Evolutionary conservation across 2,888 invertebrate genomes (phyloP).

Genomic region (Dendrolimus houi): DNA sequence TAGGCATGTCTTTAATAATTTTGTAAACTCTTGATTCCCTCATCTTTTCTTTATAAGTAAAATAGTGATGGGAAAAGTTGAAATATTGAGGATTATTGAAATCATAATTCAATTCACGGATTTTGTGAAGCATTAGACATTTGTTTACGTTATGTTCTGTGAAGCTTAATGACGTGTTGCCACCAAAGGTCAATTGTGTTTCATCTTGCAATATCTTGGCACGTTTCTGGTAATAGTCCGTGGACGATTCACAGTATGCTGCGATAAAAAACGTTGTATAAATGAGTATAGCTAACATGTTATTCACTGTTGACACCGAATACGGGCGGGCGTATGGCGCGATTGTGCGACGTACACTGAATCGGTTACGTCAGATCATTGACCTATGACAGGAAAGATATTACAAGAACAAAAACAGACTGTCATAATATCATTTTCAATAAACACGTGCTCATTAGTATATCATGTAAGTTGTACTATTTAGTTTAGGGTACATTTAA

Average conservation of each 20-base stretch:
- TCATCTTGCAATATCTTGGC: constrained; percentile 65
- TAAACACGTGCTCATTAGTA: no score
- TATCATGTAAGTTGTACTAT: no score
- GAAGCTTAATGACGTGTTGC: constrained; percentile 54
- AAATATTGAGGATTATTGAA: constrained; percentile 74
- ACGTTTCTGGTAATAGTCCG: constrained; percentile 42
- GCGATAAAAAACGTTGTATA: neutral
- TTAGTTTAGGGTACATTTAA: no score
- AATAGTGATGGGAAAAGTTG: constrained; percentile 80
- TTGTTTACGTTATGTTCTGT: constrained; percentile 73
- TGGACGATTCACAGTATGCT: constrained; percentile 23
- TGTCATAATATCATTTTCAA: no score
- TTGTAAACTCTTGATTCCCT: constrained; percentile 79
- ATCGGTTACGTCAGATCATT: neutral
- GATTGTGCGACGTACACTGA: neutral
- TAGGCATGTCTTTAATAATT: constrained; percentile 82
- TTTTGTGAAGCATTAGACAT: constrained; percentile 76
- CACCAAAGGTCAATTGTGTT: constrained; percentile 64
- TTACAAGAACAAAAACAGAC: no score
- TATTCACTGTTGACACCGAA: neutral
- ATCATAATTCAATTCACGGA: constrained; percentile 70
- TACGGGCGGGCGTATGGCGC: neutral
- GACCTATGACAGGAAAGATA: neutral
- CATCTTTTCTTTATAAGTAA: constrained; percentile 76
- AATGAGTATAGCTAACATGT: neutral